phyloP scores from a whole-genome alignment of 2,888 invertebrate genomes.

The Protophormia terraenovae region DNA sequence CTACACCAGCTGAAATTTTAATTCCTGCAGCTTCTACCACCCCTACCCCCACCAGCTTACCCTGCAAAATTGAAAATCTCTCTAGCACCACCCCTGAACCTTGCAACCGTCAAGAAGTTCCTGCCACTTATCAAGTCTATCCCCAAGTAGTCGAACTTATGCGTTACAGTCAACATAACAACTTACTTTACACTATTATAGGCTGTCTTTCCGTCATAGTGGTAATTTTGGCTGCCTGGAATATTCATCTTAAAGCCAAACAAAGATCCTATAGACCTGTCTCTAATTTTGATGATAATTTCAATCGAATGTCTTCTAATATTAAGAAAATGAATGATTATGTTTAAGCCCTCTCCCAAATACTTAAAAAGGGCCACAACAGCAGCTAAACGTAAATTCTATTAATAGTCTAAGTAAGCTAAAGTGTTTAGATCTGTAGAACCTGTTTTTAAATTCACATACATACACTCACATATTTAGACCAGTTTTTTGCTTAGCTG shows the following conservation, averaged over 20 bases:
- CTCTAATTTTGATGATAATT: constrained; percentile 79
- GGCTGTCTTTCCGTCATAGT: constrained; percentile 70
- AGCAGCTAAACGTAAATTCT: constrained; percentile 51
- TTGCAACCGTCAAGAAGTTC: constrained; percentile 62
- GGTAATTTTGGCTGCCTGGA: constrained; percentile 69
- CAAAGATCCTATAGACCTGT: constrained; percentile 80
- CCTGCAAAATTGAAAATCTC: constrained; percentile 42
- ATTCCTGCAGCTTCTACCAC: neutral
- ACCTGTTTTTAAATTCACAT: neutral
- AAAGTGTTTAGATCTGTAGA: constrained; percentile 34
- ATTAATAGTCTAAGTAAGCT: constrained; percentile 20
- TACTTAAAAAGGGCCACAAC: neutral
- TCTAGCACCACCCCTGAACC: constrained; percentile 37
- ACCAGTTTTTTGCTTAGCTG: constrained; percentile 47
- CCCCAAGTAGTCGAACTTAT: constrained; percentile 75
- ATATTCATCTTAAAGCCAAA: constrained; percentile 74
- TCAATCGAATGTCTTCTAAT: constrained; percentile 73
- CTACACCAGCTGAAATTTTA: neutral
- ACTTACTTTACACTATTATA: constrained; percentile 71
- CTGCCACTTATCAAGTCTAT: constrained; percentile 72
- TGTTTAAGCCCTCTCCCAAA: constrained; percentile 70
- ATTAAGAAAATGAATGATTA: constrained; percentile 72
- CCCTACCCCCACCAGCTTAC: constrained; percentile 45
- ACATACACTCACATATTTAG: constrained; percentile 4
- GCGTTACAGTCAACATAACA: constrained; percentile 69